Percentiles rank a stretch among this genome's conserved stretches.
Evolutionary conservation across 2,113 vertebrate species (phyloP).

Genomic region (Ivindomyrus marchei): DNA sequence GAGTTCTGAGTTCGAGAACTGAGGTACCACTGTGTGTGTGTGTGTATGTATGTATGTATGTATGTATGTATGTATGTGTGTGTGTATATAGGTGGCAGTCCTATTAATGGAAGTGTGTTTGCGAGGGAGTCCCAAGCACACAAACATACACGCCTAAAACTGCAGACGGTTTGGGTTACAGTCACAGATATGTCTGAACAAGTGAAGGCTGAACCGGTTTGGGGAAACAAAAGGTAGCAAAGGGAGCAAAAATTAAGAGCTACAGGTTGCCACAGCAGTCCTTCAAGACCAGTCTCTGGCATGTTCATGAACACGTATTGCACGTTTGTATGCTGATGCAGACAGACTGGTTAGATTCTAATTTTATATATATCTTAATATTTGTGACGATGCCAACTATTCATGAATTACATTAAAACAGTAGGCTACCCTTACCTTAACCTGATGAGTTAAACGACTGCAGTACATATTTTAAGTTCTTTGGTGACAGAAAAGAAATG

Average conservation of each 20-base stretch:
- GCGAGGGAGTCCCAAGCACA: neutral
- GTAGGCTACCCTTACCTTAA: neutral
- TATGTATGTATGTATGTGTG: too few relatives aligned
- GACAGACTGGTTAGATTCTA: neutral
- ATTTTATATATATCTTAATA: neutral
- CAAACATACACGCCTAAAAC: slow-evolving; percentile 35
- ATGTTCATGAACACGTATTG: neutral
- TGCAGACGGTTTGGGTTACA: slow-evolving; percentile 43
- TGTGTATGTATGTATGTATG: too few relatives aligned
- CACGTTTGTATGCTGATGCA: neutral
- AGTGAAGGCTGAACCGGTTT: slow-evolving; percentile 25
- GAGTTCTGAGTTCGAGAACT: too few relatives aligned
- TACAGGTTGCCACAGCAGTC: slow-evolving; percentile 24
- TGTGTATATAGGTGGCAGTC: too few relatives aligned
- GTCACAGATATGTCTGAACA: slow-evolving; percentile 43
- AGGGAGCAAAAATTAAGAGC: slow-evolving; percentile 9
- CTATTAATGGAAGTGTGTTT: neutral
- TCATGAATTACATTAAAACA: neutral
- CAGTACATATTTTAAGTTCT: neutral
- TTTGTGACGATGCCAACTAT: neutral
- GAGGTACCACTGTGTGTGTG: too few relatives aligned
- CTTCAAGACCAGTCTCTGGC: neutral
- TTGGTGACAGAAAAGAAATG: neutral
- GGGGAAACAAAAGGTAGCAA: slow-evolving; percentile 3
- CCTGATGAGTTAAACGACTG: neutral